phyloP scores from a whole-genome alignment of 2,888 invertebrate species.

The Cerastis rubricosa region DNA sequence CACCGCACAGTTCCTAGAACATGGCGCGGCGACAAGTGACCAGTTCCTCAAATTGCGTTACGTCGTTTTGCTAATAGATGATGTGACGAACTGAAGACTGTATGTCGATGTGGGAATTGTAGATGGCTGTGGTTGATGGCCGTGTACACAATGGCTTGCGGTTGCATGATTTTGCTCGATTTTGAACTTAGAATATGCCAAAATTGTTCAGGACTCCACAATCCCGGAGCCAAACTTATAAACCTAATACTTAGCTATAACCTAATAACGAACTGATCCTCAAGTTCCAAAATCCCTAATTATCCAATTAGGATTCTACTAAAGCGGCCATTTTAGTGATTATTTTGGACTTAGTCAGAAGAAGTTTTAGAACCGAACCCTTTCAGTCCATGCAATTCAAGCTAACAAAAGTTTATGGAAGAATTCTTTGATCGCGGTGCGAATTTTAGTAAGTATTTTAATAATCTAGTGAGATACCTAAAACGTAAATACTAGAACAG shows the following conservation, averaged over 20 bases:
- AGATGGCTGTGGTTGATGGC: constrained; percentile 8
- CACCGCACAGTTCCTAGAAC: constrained; percentile 66
- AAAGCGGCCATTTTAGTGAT: too few relatives aligned
- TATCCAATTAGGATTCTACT: too few relatives aligned
- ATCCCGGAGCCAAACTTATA: background rate
- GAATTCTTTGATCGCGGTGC: background rate
- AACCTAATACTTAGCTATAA: background rate
- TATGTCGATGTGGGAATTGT: constrained; percentile 33
- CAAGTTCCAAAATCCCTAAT: background rate
- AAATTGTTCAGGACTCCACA: background rate
- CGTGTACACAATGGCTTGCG: constrained; percentile 23
- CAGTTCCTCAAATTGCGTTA: constrained; percentile 62
- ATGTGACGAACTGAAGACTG: constrained; percentile 27
- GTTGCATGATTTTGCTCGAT: background rate
- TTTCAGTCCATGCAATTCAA: background rate
- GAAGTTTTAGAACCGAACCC: background rate
- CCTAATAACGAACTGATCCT: background rate
- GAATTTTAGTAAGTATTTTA: too few relatives aligned
- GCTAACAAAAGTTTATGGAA: too few relatives aligned
- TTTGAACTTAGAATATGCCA: background rate
- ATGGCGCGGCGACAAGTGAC: constrained; percentile 45
- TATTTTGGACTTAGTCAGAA: background rate
- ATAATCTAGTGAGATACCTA: background rate
- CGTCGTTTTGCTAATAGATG: constrained; percentile 49
- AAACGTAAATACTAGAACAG: background rate